Evolutionary conservation across 2,113 vertebrate species (phyloP).

Genomic region (Tetrao urogallus): DNA sequence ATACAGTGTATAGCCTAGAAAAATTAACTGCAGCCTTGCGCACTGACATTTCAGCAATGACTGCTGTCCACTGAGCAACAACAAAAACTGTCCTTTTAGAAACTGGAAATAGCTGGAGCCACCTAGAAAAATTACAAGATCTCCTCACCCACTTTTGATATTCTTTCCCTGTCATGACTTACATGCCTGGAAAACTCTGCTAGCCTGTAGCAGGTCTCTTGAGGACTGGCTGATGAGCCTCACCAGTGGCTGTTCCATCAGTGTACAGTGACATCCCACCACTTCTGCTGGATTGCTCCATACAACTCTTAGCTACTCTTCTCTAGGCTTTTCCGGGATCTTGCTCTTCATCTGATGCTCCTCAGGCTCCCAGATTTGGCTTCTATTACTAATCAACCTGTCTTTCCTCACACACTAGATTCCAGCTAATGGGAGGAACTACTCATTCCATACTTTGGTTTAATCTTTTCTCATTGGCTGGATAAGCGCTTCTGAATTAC

Average conservation of each 20-base stretch:
- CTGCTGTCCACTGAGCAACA: not conserved
- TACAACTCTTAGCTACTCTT: not conserved
- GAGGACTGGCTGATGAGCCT: not conserved
- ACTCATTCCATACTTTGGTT: not conserved
- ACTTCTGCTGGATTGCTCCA: not conserved
- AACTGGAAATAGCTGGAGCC: not conserved
- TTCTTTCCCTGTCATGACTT: not conserved
- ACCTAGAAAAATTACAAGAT: not conserved
- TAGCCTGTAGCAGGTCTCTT: not conserved
- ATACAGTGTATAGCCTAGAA: not conserved
- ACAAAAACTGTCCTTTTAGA: not conserved
- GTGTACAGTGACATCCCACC: not conserved
- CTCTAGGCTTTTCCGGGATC: not conserved
- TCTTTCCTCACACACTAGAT: not conserved
- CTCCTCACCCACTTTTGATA: not conserved
- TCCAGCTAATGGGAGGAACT: not conserved
- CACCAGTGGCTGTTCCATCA: not conserved
- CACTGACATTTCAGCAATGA: not conserved
- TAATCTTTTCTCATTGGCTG: not conserved
- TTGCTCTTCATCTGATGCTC: not conserved
- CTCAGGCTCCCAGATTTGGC: not conserved
- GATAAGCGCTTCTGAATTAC: not conserved
- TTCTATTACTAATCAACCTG: not conserved
- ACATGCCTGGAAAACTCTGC: not conserved
- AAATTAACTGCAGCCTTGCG: not conserved